Percentiles rank a stretch among this genome's conserved stretches.
phyloP scores from a whole-genome alignment of 1,140 invertebrate genomes.

The Brevipalpus yothersi region DNA sequence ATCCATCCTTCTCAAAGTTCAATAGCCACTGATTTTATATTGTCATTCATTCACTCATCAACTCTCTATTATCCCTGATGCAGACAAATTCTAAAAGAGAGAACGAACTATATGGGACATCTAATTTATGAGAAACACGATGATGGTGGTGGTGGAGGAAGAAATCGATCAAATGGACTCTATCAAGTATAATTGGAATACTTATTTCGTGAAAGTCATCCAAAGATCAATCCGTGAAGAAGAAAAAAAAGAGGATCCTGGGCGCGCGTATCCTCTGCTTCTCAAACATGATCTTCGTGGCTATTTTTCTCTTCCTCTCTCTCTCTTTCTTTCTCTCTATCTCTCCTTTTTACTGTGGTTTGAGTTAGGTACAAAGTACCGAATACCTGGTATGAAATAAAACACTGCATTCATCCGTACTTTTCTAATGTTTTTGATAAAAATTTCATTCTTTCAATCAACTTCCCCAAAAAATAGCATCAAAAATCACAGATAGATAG shows the following conservation, averaged over 20 bases:
- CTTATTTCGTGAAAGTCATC: not conserved
- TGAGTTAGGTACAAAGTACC: no score
- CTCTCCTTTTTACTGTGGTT: not conserved
- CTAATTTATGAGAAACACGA: conserved; percentile 6
- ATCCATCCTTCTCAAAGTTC: not conserved
- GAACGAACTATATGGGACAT: not conserved
- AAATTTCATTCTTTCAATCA: no score
- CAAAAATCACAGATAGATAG: no score
- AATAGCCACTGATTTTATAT: not conserved
- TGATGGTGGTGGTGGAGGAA: not conserved
- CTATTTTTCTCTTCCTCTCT: not conserved
- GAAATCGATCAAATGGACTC: not conserved
- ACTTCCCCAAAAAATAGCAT: no score
- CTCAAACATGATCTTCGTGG: not conserved
- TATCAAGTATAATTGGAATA: not conserved
- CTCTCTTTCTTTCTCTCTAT: not conserved
- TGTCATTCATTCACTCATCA: not conserved
- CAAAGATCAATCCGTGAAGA: not conserved
- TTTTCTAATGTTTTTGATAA: no score
- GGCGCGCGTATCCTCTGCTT: not conserved
- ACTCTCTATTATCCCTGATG: not conserved
- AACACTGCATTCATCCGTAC: no score
- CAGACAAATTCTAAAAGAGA: conserved; percentile 3
- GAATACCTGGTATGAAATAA: no score
- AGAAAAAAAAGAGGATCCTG: not conserved